These are phyloP conservation scores for Hirtodrosophila confusa DNA, from an alignment of 2,888 invertebrate species.

Conservation along the genomic window DNA sequence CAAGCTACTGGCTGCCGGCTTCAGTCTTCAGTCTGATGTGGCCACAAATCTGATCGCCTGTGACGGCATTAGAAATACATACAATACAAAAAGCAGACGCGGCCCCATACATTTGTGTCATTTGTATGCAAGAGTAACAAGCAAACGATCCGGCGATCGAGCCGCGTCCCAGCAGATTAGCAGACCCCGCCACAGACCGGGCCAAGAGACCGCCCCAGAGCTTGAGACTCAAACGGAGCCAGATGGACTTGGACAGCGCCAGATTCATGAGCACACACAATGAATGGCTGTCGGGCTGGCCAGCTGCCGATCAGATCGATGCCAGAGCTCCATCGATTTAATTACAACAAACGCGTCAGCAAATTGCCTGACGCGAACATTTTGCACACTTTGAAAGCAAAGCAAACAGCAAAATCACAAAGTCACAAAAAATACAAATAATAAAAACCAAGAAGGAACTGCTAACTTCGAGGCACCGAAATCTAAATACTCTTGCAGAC, in stretches of 20 bases:
- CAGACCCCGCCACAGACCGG: conserved; percentile 47
- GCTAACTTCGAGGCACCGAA: neutral
- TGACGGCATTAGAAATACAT: conserved; percentile 78
- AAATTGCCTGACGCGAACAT: conserved; percentile 81
- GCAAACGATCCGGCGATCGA: conserved; percentile 64
- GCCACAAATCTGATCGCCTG: conserved; percentile 75
- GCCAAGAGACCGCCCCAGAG: conserved; percentile 74
- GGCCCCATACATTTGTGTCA: conserved; percentile 80
- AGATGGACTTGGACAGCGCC: conserved; percentile 69
- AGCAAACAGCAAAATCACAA: conserved; percentile 49
- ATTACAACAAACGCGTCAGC: conserved; percentile 81
- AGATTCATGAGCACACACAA: conserved; percentile 75
- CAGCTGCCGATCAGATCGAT: conserved; percentile 69
- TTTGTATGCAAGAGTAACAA: conserved; percentile 83
- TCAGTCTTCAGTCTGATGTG: conserved; percentile 54
- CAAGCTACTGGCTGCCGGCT: conserved; percentile 13
- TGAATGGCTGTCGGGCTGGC: conserved; percentile 65
- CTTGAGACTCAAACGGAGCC: conserved; percentile 26
- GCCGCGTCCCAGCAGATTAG: conserved; percentile 74
- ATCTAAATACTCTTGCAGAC: neutral
- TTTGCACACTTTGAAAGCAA: conserved; percentile 76
- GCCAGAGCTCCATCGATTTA: conserved; percentile 74
- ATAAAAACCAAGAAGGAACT: conserved; percentile 24
- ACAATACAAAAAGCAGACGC: conserved; percentile 72
- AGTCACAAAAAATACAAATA: conserved; percentile 26